Percentiles rank a stretch among this genome's conserved stretches.
These are phyloP conservation scores for Vireo griseus DNA, from an alignment of 2,797 vertebrate genomes.

Conservation along the genomic window DNA sequence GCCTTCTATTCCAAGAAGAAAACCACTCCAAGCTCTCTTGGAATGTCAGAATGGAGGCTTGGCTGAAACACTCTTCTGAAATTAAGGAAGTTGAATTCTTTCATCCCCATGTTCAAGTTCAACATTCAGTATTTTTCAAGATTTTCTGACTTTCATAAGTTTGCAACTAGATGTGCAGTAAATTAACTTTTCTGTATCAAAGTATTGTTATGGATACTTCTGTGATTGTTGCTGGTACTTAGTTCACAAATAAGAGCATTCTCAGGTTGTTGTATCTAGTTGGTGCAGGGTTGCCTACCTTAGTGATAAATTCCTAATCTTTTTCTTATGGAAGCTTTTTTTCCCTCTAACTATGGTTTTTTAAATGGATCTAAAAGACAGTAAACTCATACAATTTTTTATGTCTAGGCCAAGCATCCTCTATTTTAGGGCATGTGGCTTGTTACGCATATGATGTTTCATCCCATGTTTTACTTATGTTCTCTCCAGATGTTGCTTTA, in stretches of 20 bases:
- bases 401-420: neutral
- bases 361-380: neutral
- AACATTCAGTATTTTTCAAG: neutral
- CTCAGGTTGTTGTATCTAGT: neutral
- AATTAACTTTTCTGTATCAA: neutral
- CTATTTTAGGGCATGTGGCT: neutral
- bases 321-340: neutral
- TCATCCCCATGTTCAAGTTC: neutral
- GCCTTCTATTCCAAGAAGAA: neutral
- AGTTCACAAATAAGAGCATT: neutral
- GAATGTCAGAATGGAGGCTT: neutral
- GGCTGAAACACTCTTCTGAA: neutral
- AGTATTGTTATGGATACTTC: neutral
- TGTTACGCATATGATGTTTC: neutral
- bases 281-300: neutral
- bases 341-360: neutral
- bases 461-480: neutral
- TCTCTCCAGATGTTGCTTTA: neutral
- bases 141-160: neutral
- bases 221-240: neutral
- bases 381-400: neutral
- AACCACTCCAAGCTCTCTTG: neutral
- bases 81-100: neutral
- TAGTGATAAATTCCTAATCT: neutral
- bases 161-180: neutral